Evolutionary conservation across 37 sponge, comb jelly and placozoan genomes (phyloP), one percentile per base, ranked within the genome.

Genomic region (Spongilla lacustris): DNA sequence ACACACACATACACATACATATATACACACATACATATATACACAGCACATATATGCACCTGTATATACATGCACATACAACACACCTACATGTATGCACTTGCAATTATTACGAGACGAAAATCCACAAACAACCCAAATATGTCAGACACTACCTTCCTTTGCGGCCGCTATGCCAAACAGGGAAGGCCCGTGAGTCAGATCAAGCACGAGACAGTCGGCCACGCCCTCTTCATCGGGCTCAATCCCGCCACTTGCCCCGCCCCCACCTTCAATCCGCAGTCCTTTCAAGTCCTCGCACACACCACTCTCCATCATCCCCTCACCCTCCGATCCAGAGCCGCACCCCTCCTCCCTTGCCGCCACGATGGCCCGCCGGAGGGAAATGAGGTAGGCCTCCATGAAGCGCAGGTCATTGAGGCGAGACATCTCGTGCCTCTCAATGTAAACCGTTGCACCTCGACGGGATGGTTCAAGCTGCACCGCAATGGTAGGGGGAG

Each of bases 151-250:
- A 58, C 19, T 58, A 86, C 87, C 87, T 77, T 75, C 67, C 38
- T 67, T 74, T 13, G 91, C 86, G 49, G 87, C 91, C 25, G 81
- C n/a, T 8, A 90, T 69, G 22, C 86, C 87, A 79, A 89, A 80
- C 22, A 85, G 24, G 36, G 85, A 85, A 26, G 84, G 38, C 11
- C 85, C 90, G 25, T 78, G 79, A 4, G 74, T 70, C 72, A 90
- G 41, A 36, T 90, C 91, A 69, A 85, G 66, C 58, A 85, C 75
- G 11, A 85, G 9, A 23, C 76, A 67, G 25, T 89, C 67, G 12
- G 81, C 81, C 75, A 70, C 14, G 37, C 75, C 82, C 21, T n/a
- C 88, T 25, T 76, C 78, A 28, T 72, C 75, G 5, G 24, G 10
- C 21, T 10, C n/a, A 36, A 14, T 71, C 5, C 25, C 32, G 46